Evolutionary conservation across 2,797 vertebrate genomes (phyloP).

Genomic region (Lutjanus campechanus): DNA sequence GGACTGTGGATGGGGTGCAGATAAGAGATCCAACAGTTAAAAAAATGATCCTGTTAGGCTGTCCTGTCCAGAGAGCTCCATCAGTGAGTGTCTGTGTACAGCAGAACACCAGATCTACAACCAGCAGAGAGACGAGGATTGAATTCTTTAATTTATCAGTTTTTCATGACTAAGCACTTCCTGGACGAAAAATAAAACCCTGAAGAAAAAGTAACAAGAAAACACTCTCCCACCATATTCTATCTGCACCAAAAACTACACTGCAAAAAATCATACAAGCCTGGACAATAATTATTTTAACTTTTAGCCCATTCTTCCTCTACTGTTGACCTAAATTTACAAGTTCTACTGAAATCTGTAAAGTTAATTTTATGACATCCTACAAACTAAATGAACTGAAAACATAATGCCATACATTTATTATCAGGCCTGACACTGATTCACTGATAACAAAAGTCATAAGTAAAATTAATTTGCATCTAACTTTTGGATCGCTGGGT

Average conservation of each 20-base stretch:
- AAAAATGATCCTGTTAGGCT: slow-evolving; percentile 44
- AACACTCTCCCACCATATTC: background rate
- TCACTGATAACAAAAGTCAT: background rate
- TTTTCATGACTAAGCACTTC: slow-evolving; percentile 18
- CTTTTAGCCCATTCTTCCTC: no score
- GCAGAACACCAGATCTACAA: slow-evolving; percentile 3
- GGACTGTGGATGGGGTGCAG: slow-evolving; percentile 27
- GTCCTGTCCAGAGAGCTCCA: slow-evolving; percentile 24
- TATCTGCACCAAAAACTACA: no score
- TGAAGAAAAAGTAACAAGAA: background rate
- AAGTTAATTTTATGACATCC: no score
- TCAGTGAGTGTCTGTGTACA: slow-evolving; percentile 14
- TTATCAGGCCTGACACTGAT: no score
- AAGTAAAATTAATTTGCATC: background rate
- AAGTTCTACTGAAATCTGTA: no score
- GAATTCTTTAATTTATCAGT: slow-evolving; percentile 10
- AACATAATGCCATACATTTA: no score
- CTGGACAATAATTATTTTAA: no score
- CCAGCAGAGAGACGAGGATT: slow-evolving; percentile 8
- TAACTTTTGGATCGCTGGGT: background rate
- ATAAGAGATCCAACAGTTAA: slow-evolving; percentile 48
- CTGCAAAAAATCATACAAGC: no score
- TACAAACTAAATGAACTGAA: no score
- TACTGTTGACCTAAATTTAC: no score
- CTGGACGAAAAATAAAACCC: background rate